Evolutionary conservation across 2,888 invertebrate species (phyloP).

Genomic region (Germaria angustata): DNA sequence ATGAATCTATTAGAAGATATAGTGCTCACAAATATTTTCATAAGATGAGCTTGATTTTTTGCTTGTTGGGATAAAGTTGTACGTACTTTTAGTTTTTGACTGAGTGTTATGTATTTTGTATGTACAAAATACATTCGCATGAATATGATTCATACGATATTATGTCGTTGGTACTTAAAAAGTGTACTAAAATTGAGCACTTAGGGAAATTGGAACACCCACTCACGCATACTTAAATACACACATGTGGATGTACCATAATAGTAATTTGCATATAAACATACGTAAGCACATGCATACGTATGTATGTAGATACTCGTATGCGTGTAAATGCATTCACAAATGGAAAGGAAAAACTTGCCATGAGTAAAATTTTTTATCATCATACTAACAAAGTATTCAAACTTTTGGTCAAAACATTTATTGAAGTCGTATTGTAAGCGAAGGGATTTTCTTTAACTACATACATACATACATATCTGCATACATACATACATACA

Average conservation of each 20-base stretch:
- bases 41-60: no score
- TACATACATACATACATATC: no score
- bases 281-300: neutral
- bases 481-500: no score
- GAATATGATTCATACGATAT: slow-evolving; percentile 50
- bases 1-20: no score
- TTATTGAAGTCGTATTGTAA: no score
- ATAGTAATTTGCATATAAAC: slow-evolving; percentile 9
- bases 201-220: slow-evolving; percentile 67
- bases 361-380: no score
- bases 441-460: no score
- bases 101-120: slow-evolving; percentile 19
- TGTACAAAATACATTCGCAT: slow-evolving; percentile 2
- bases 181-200: slow-evolving; percentile 47
- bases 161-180: slow-evolving; percentile 43
- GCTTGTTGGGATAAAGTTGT: neutral
- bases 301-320: neutral
- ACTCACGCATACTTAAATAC: slow-evolving; percentile 53
- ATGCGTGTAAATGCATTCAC: no score
- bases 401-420: no score
- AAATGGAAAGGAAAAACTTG: no score
- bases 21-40: no score
- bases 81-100: neutral
- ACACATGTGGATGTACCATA: neutral
- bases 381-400: no score